Conservation (phyloP, 1,140 invertebrate species). For the Scaptomyza pallida region DNA sequence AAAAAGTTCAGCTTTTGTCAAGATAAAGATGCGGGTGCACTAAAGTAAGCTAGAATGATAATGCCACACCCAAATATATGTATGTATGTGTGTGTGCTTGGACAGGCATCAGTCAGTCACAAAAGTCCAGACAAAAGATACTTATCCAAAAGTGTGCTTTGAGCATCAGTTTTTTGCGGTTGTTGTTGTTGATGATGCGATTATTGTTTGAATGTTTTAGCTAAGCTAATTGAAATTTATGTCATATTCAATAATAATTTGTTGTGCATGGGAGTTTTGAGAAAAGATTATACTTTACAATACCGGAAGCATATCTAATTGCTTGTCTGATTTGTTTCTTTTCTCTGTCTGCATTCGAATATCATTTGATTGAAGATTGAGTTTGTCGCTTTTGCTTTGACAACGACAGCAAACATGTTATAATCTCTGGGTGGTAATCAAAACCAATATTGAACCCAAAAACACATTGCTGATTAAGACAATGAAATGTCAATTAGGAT, state of each 20-base stretch:
- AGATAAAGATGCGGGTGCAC: slow-evolving; percentile 26
- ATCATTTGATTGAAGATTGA: neutral
- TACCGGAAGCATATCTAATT: too few species aligned
- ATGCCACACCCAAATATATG: slow-evolving; percentile 7
- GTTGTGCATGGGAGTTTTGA: too few species aligned
- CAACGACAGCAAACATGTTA: neutral
- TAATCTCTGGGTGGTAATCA: slow-evolving; percentile 2
- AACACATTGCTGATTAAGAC: slow-evolving; percentile 7
- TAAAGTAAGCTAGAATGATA: slow-evolving; percentile 34
- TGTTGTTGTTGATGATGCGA: neutral
- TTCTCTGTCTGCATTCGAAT: neutral
- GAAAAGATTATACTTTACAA: too few species aligned
- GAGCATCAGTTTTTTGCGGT: neutral
- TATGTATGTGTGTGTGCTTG: neutral
- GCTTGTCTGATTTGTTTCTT: too few species aligned
- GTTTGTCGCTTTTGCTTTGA: neutral
- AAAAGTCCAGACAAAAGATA: slow-evolving; percentile 29
- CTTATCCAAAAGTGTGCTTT: slow-evolving; percentile 23
- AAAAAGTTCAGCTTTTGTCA: slow-evolving; percentile 30
- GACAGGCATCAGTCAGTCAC: slow-evolving; percentile 6
- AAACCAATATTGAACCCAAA: neutral
- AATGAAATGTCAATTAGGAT: slow-evolving; percentile 39
- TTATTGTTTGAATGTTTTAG: neutral
- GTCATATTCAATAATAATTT: too few species aligned
- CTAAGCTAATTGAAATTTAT: too few species aligned